These are phyloP conservation scores for Aurelia aurita complex sp. Pacific DNA, from an alignment of 30 jellyfish, hydroid and myxozoan species.

Conservation along the genomic window DNA sequence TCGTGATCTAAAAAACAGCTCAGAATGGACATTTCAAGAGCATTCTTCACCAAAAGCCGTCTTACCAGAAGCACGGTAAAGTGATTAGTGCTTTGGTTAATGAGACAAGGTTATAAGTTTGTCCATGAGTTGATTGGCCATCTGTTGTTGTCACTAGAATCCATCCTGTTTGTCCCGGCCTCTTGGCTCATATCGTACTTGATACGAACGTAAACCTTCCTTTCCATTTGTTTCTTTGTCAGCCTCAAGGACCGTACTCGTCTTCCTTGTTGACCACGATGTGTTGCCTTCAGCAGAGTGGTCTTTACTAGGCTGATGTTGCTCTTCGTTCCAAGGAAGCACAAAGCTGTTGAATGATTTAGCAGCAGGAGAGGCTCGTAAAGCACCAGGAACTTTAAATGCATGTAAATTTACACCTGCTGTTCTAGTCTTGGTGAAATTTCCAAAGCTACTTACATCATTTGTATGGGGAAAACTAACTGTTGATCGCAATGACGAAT, in stretches of 20 bases:
- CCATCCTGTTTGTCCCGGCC: too few species aligned
- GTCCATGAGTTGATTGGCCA: too few species aligned
- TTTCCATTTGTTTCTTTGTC: not conserved
- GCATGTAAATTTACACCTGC: not conserved
- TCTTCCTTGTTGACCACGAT: not conserved
- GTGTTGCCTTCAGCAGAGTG: not conserved
- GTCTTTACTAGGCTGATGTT: not conserved
- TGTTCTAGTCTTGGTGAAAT: constrained; percentile 27
- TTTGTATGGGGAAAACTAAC: constrained; percentile 50
- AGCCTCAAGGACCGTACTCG: not conserved
- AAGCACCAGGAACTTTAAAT: constrained; percentile 63
- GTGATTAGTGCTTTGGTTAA: too few species aligned
- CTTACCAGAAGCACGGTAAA: too few species aligned
- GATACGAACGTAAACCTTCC: constrained; percentile 15
- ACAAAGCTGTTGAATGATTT: constrained; percentile 53
- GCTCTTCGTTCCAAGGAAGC: constrained; percentile 11
- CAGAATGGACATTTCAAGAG: too few species aligned
- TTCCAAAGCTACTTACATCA: constrained; percentile 46
- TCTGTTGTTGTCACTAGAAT: too few species aligned
- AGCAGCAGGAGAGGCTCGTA: constrained; percentile 68
- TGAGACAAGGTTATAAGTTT: too few species aligned
- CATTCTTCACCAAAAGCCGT: too few species aligned
- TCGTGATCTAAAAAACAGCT: too few species aligned
- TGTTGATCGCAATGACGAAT: constrained; percentile 14
- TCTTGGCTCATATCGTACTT: constrained; percentile 13